Percentiles rank a stretch among this genome's conserved stretches.
Evolutionary conservation across 37 sponge, comb jelly and placozoan genomes (phyloP).

Genomic region (Aplysina aerophoba): DNA sequence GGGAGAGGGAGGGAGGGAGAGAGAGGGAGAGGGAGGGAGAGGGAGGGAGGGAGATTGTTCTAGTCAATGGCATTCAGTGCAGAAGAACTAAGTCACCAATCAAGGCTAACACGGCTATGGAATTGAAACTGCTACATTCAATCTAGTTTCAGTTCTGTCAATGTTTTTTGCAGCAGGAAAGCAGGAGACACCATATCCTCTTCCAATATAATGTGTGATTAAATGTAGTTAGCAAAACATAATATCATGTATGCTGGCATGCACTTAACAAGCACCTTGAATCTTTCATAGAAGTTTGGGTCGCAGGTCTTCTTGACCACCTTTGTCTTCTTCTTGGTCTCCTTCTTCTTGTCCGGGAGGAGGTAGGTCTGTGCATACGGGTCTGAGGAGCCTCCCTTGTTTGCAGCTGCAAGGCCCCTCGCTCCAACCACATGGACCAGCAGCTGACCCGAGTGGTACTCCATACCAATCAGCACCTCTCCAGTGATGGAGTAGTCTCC

Average conservation of each 20-base stretch:
- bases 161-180: no score
- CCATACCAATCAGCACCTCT: constrained; percentile 54
- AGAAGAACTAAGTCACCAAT: no score
- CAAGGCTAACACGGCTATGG: no score
- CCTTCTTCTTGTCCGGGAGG: constrained; percentile 66
- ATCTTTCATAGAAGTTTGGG: constrained; percentile 54
- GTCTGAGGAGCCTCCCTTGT: constrained; percentile 49
- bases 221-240: no score
- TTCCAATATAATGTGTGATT: no score
- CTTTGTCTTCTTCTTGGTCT: constrained; percentile 68
- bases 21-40: no score
- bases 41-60: no score
- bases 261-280: constrained; percentile 66
- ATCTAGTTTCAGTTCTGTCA: no score
- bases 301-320: constrained; percentile 46
- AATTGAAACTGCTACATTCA: no score
- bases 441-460: constrained; percentile 44
- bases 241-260: neutral
- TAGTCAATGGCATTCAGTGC: neutral
- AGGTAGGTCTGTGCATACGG: constrained; percentile 78
- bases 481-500: constrained; percentile 67
- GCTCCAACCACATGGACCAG: constrained; percentile 48
- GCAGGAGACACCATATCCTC: no score
- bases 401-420: constrained; percentile 54
- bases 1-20: no score